Evolutionary conservation across 2,888 invertebrate genomes (phyloP).

Genomic region (Acheta domesticus): DNA sequence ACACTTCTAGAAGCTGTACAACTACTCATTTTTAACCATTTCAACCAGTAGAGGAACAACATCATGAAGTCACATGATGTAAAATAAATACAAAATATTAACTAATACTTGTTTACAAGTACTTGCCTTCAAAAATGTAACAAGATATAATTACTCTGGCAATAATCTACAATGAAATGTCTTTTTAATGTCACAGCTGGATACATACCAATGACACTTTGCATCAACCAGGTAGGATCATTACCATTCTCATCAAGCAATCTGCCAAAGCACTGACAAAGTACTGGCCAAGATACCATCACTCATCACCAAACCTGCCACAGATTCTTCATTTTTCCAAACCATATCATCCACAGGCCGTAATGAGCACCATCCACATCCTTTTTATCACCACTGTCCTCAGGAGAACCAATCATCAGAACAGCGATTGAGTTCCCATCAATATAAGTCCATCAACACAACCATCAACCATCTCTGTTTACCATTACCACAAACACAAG

Average conservation of each 20-base stretch:
- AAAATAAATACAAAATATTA: no score
- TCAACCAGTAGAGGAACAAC: no score
- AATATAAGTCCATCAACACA: neutral
- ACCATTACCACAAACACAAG: slow-evolving; percentile 18
- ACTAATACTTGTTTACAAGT: no score
- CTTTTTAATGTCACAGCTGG: neutral
- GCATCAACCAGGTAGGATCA: neutral
- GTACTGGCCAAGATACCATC: neutral
- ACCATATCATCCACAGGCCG: neutral
- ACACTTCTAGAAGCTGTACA: no score
- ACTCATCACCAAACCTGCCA: neutral
- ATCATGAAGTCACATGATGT: no score
- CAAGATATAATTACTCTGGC: neutral
- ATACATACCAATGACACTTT: neutral
- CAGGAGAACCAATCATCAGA: slow-evolving; percentile 6
- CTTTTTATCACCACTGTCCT: neutral
- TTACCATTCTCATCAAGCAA: neutral
- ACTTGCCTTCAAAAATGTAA: no score
- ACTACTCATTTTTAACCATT: no score
- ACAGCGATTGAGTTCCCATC: neutral
- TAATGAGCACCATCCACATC: neutral
- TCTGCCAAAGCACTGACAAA: neutral
- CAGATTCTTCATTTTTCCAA: neutral
- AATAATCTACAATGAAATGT: slow-evolving; percentile 10
- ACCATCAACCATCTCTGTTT: neutral